Evolutionary conservation across 2,888 invertebrate species (phyloP).

Genomic region (Drosophila kanekoi): DNA sequence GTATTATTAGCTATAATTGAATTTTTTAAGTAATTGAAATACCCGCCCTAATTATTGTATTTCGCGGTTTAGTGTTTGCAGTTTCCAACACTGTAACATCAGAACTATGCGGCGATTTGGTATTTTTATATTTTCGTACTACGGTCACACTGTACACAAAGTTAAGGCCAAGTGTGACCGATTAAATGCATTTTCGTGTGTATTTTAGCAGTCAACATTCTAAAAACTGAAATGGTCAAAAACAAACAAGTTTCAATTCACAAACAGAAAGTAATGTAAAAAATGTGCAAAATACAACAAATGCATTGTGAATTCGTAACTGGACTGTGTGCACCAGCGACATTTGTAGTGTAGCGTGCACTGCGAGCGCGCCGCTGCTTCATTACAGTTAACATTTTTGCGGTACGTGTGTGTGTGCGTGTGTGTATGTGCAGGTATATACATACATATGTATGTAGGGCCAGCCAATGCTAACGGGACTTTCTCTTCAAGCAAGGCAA

Average conservation of each 20-base stretch:
- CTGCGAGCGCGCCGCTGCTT: conserved; percentile 30
- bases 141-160: conserved; percentile 29
- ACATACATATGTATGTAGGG: conserved; percentile 12
- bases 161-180: conserved; percentile 43
- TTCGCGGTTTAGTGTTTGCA: background rate
- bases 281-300: conserved; percentile 36
- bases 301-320: conserved; percentile 26
- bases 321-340: conserved; percentile 24
- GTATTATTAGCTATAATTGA: background rate
- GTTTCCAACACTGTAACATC: conserved; percentile 25
- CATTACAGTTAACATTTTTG: conserved; percentile 38
- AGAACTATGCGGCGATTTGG: background rate
- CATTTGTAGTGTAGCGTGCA: conserved; percentile 27
- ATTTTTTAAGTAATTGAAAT: background rate
- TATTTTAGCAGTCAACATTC: conserved; percentile 54
- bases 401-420: conserved; percentile 35
- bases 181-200: conserved; percentile 40
- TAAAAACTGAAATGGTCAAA: conserved; percentile 40
- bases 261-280: conserved; percentile 28
- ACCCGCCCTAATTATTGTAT: background rate
- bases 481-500: conserved; percentile 41
- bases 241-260: conserved; percentile 20
- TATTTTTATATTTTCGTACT: background rate
- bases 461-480: conserved; percentile 54
- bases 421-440: conserved; percentile 1